A percentile compares a stretch with the other conserved stretches of the same genome.
phyloP scores from a whole-genome alignment of 2,888 invertebrate genomes.

The Cantharis lateralis region DNA sequence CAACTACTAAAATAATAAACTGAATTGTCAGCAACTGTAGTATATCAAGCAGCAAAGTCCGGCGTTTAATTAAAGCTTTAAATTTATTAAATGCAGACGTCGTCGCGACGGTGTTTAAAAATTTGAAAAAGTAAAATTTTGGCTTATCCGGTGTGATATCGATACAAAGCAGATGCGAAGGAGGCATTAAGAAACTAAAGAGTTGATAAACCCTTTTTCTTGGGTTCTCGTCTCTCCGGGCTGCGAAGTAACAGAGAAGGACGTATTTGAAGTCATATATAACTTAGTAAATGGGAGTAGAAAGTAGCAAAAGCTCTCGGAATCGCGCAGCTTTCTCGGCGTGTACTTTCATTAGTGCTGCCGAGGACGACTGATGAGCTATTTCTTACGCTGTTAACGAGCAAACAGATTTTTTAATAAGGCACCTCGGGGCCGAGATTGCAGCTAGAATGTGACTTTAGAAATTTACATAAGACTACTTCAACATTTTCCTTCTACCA shows the following conservation, averaged over 20 bases:
- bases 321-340: slow-evolving; percentile 31
- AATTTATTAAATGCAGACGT: too few relatives aligned
- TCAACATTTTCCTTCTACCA: slow-evolving; percentile 17
- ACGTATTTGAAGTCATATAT: slow-evolving; percentile 18
- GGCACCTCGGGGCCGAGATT: slow-evolving; percentile 37
- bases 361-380: slow-evolving; percentile 37
- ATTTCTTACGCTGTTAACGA: slow-evolving; percentile 45
- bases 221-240: slow-evolving; percentile 22
- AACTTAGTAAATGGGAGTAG: slow-evolving; percentile 20
- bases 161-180: background rate
- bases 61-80: too few relatives aligned
- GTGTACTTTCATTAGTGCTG: slow-evolving; percentile 45
- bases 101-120: too few relatives aligned
- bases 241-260: slow-evolving; percentile 2
- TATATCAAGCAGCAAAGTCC: too few relatives aligned
- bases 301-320: slow-evolving; percentile 39
- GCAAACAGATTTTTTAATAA: slow-evolving; percentile 49
- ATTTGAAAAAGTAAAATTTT: background rate
- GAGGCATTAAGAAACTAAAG: background rate
- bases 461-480: slow-evolving; percentile 41
- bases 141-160: background rate
- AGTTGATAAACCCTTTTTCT: slow-evolving; percentile 28
- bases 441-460: slow-evolving; percentile 41
- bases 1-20: too few relatives aligned
- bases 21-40: too few relatives aligned